Base-by-base conservation (phyloP, 1,140 invertebrate species). In the Cardiocondyla obscurior region DNA sequence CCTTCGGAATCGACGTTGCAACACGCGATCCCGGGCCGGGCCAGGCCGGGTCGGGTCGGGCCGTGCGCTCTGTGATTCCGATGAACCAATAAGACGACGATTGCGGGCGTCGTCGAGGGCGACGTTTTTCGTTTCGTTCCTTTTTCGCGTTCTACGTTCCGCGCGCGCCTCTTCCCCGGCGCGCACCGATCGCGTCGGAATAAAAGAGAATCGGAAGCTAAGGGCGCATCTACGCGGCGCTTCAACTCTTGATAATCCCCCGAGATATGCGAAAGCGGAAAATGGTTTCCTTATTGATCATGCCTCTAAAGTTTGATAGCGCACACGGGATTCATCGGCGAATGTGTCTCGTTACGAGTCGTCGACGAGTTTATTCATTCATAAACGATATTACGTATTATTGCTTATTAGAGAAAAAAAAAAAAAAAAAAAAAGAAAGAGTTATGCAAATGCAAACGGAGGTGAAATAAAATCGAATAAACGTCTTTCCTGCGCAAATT, bases 1-100 rank as follows among this genome's bases (percentile, higher is more conserved):
- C 74, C 82, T 82, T 70, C 79, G 81, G 82, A 90, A 89, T 90
- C 88, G 82, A 88, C 84, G 69, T 81, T 85, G 69, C 83, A 85
- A 83, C 87, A 88, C 87, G 87, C 87, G 87, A 88, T 88, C 79
- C 69, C 65, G 46, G 44, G 30, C 65, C 49, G 67, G 51, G 67
- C 51, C 46, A 72, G 58, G 72, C 39, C 72, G 65, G 55, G 44
- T 33, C 84, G 58, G 51, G 44, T 42, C 74, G 46, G 58, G 22
- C 74, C 62, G 60, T 25, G 22, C 64, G 72, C 28, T 77, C 82
- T 72, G 72, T 62, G 77, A 88, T 87, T 87, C 55, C 62, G 65
- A 88, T 85, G 64, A 82, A 88, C 83, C 87, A 83, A 88, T 79
- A 82, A 82, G 83, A 85, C 64, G 42, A 60, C 82, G 82, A 82